phyloP scores from a whole-genome alignment of 2,113 vertebrate species.

The Castor canadensis region DNA sequence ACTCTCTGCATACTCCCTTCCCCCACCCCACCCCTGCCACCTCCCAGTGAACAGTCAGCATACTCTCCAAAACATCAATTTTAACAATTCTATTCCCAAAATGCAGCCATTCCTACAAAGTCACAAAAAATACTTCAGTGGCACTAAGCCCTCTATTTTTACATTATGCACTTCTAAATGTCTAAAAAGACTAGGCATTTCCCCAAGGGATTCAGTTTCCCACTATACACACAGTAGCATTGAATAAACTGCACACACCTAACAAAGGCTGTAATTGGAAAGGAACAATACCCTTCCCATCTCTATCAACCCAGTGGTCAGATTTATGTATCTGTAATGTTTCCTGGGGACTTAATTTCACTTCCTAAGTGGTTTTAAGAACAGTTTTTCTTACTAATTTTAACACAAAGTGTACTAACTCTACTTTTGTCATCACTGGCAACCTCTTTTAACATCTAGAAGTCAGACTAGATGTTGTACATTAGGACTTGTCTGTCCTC shows the following conservation, averaged over 20 bases:
- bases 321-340: not conserved
- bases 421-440: too few relatives aligned
- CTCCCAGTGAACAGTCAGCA: not conserved
- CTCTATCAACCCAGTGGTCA: not conserved
- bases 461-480: too few relatives aligned
- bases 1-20: not conserved
- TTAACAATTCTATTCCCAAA: not conserved
- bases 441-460: too few relatives aligned
- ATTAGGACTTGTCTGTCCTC: too few relatives aligned
- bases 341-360: not conserved
- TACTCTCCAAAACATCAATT: not conserved
- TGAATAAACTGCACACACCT: not conserved
- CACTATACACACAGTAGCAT: not conserved
- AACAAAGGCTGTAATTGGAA: not conserved
- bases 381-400: too few relatives aligned
- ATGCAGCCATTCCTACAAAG: too few relatives aligned
- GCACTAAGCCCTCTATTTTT: not conserved
- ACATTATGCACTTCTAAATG: not conserved
- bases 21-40: not conserved
- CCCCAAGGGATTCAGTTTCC: conserved; percentile 18
- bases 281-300: not conserved
- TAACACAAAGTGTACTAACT: too few relatives aligned
- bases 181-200: conserved; percentile 2
- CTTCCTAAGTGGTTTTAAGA: too few relatives aligned
- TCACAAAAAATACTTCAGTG: not conserved